Percentiles rank a stretch among this genome's conserved stretches.
Conservation (phyloP, 2,797 vertebrate genomes). For the Sebastes diaconus region DNA sequence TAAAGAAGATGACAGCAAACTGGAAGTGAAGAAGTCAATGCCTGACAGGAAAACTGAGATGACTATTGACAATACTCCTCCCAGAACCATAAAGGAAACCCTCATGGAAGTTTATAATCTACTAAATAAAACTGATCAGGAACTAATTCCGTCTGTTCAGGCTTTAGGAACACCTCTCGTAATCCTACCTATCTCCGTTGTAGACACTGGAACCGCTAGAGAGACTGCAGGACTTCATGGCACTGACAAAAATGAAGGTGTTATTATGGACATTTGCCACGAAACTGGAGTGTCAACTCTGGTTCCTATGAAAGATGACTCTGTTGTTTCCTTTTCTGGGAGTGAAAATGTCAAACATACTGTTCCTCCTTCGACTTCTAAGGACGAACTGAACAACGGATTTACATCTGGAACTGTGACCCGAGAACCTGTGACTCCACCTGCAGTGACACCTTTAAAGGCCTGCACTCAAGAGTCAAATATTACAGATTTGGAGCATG, state of each 20-base stretch:
- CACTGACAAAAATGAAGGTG: constrained; percentile 12
- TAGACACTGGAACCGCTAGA: constrained; percentile 19
- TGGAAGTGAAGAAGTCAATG: constrained; percentile 1
- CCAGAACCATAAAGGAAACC: constrained; percentile 48
- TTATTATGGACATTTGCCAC: constrained; percentile 20
- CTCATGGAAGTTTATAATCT: constrained; percentile 55
- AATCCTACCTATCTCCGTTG: constrained; percentile 49
- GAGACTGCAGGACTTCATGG: neutral
- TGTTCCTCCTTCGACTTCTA: neutral
- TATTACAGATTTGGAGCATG: neutral
- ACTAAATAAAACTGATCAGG: constrained; percentile 31
- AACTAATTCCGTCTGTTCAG: constrained; percentile 39
- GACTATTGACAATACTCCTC: neutral
- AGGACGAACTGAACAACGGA: constrained; percentile 7
- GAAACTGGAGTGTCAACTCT: constrained; percentile 7
- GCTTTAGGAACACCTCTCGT: constrained; percentile 17
- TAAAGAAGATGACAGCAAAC: neutral
- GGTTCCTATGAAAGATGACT: neutral
- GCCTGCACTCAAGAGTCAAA: neutral
- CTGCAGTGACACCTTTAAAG: constrained; percentile 7
- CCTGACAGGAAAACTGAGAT: neutral
- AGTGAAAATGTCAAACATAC: neutral
- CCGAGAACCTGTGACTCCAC: constrained; percentile 9
- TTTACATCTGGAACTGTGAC: neutral
- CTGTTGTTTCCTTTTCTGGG: neutral